These are phyloP conservation scores for Neosalanx taihuensis DNA, from an alignment of 2,797 vertebrate genomes.

Conservation along the genomic window DNA sequence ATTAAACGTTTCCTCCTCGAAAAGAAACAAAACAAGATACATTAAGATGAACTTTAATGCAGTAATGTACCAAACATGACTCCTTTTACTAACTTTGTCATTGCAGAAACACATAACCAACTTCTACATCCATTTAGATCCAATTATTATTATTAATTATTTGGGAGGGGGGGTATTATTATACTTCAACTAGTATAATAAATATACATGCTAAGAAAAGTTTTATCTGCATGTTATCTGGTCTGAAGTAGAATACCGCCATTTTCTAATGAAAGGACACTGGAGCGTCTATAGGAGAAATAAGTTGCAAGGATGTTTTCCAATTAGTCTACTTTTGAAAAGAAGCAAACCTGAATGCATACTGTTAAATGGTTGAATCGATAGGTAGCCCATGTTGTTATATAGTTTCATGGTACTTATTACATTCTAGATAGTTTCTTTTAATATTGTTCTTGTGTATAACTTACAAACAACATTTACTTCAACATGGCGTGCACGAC, in stretches of 20 bases:
- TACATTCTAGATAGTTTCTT: background rate
- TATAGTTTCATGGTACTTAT: background rate
- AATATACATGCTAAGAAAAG: too few relatives aligned
- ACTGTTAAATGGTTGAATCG: background rate
- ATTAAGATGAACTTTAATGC: background rate
- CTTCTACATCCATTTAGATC: too few relatives aligned
- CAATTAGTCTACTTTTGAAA: background rate
- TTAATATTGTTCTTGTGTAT: conserved; percentile 25
- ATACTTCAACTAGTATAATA: too few relatives aligned
- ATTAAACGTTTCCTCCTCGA: background rate
- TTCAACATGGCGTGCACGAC: conserved; percentile 72
- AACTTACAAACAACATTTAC: conserved; percentile 40
- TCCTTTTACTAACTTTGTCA: conserved; percentile 4
- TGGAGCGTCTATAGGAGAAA: conserved; percentile 25
- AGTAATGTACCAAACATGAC: conserved; percentile 7
- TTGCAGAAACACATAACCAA: too few relatives aligned
- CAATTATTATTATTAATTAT: too few relatives aligned
- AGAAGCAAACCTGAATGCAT: background rate
- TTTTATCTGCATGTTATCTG: conserved; percentile 26
- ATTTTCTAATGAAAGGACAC: conserved; percentile 72
- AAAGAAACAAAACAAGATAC: background rate
- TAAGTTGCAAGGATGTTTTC: conserved; percentile 33
- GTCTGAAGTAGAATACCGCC: conserved; percentile 64
- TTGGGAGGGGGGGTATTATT: too few relatives aligned
- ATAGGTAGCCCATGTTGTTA: background rate